Base-by-base conservation (phyloP, 2,797 vertebrate genomes). In the Falco cherrug region DNA sequence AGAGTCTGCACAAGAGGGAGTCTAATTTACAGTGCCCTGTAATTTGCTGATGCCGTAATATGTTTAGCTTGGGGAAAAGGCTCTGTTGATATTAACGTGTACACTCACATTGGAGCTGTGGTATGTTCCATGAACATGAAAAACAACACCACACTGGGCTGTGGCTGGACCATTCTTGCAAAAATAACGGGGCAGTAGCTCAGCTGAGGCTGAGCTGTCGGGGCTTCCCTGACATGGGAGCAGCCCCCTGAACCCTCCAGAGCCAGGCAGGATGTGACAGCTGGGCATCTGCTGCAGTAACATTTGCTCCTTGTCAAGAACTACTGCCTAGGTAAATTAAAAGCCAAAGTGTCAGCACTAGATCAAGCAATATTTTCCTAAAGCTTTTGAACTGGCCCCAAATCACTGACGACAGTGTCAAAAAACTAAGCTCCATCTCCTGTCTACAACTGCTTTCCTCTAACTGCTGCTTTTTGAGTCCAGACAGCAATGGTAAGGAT, bases 31-130 rank as follows among this genome's bases (percentile, higher is more conserved):
- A 69, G 78, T 73, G 87, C 87, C 92, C 84, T 96, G 87, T 87
- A 97, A 96, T 96, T 95, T 95, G 89, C 90, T 95, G 95, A 96
- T 95, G 94, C 94, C 0, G 43, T 93, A 94, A 93, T 92, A 91
- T 84, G 89, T 96, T 96, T 96, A 94, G 90, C 94, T 95, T 96
- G 92, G 90, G 95, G 86, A 95, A 84, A 92, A 96, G 92, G 82
- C 92, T 95, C 71, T 96, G 94, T 95, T 94, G 93, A 89, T 93
- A 47, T 95, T 97, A 95, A 64, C 0, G 0, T 89, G 84, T 69
- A 93, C 1, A 2, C 90, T 96, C 90, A 63, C 73, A 85, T 2
- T 24, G 75, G 92, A 94, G 69, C 50, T 56, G 81, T 0, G 3
- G 41, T 87, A 41, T 87, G 84, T 87, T 87, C 88, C 43, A 26